A percentile compares a stretch with the other conserved stretches of the same genome.
phyloP scores from a whole-genome alignment of 64 coral and sea anemone species.

The Hydrozoanthus tunicans region DNA sequence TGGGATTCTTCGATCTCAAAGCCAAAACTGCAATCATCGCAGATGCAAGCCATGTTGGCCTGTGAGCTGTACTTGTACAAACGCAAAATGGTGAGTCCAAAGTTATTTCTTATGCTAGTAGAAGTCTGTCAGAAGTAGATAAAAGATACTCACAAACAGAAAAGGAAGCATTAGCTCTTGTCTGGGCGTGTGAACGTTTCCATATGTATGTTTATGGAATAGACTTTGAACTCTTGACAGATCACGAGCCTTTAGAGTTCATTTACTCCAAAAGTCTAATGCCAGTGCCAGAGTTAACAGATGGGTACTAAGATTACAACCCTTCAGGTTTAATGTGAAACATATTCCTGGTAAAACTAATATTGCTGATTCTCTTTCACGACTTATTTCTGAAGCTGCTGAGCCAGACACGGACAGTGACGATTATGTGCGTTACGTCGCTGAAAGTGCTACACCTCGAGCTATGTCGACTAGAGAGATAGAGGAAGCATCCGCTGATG shows the following conservation, averaged over 20 bases:
- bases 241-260: background rate
- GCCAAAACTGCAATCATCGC: background rate
- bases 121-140: background rate
- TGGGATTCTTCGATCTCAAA: background rate
- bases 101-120: too few species aligned
- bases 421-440: too few species aligned
- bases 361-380: too few species aligned
- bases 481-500: too few species aligned
- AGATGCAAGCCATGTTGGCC: background rate
- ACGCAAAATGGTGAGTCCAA: background rate
- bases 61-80: too few species aligned
- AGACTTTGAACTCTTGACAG: too few species aligned
- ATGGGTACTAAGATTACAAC: background rate
- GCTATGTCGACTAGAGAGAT: too few species aligned
- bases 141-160: background rate
- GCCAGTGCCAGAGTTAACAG: background rate
- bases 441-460: too few species aligned
- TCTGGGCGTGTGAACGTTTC: background rate
- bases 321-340: too few species aligned
- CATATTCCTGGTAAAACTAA: too few species aligned
- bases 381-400: too few species aligned
- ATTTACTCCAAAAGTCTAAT: conserved; percentile 39
- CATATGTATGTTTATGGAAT: background rate
- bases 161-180: background rate
- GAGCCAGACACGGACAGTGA: too few species aligned